phyloP scores from a whole-genome alignment of 2,797 vertebrate genomes.

The Menidia menidia region DNA sequence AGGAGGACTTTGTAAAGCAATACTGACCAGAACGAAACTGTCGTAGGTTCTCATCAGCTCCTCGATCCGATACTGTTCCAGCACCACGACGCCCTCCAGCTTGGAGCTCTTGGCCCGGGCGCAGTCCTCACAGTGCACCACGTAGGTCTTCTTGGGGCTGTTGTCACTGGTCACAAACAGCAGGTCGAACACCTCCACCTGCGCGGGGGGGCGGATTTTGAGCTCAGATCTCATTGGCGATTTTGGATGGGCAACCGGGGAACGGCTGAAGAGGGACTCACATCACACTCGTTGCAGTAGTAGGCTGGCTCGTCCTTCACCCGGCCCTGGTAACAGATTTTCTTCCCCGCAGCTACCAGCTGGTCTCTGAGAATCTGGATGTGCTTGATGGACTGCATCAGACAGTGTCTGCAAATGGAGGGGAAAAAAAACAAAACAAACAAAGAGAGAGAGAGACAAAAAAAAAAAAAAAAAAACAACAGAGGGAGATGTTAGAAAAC shows the following conservation, averaged over 20 bases:
- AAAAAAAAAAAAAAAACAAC: conserved; percentile 3
- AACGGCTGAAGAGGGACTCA: conserved; percentile 64
- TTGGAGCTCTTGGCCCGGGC: conserved; percentile 84
- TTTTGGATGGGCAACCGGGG: too few species aligned
- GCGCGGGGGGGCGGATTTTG: conserved; percentile 8
- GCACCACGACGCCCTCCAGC: conserved; percentile 88
- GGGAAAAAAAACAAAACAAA: conserved; percentile 5
- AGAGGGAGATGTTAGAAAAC: conserved; percentile 1
- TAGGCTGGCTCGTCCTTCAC: conserved; percentile 98
- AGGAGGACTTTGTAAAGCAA: conserved; percentile 1
- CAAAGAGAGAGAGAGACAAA: background rate
- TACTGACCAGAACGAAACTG: conserved; percentile 89
- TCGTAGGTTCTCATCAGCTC: conserved; percentile 94
- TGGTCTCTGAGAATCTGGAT: conserved; percentile 95
- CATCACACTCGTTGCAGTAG: conserved; percentile 99
- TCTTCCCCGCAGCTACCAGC: conserved; percentile 91
- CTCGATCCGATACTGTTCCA: conserved; percentile 96
- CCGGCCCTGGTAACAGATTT: conserved; percentile 89
- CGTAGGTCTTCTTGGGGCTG: conserved; percentile 89
- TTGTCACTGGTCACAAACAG: conserved; percentile 94
- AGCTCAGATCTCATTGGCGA: too few species aligned
- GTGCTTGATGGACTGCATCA: conserved; percentile 97
- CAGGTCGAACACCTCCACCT: conserved; percentile 94
- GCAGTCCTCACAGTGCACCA: conserved; percentile 95
- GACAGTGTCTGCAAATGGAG: conserved; percentile 88